These are phyloP conservation scores for Chlorospingus semifuscus DNA, from an alignment of 2,797 vertebrate species.

Conservation along the genomic window DNA sequence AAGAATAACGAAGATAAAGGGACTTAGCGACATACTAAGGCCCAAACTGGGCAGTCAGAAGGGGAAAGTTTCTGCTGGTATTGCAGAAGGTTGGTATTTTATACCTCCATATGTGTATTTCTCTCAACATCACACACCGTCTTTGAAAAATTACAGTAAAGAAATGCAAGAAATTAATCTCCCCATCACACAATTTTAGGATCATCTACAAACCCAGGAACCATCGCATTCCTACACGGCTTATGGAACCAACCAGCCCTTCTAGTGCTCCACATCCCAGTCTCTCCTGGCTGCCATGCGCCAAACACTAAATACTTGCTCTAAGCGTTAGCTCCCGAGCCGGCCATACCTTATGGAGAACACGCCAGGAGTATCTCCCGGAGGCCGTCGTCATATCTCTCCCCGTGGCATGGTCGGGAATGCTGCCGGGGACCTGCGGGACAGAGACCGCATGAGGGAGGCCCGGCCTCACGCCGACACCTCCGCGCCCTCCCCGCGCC, in stretches of 20 bases:
- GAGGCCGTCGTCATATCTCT: slow-evolving; percentile 61
- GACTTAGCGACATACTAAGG: background rate
- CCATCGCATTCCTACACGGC: fast-evolving
- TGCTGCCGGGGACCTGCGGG: background rate
- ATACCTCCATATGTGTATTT: fast-evolving
- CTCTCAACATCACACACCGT: fast-evolving
- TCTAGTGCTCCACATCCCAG: background rate
- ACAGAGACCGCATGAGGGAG: background rate
- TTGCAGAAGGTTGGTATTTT: background rate
- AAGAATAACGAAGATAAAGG: background rate
- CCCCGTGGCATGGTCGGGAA: slow-evolving; percentile 3
- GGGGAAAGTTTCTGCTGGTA: background rate
- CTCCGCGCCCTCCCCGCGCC: background rate
- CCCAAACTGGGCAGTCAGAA: background rate
- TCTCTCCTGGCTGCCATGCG: background rate
- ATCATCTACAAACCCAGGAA: background rate
- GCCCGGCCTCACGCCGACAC: background rate
- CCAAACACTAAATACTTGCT: background rate
- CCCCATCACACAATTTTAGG: background rate
- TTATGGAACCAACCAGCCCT: background rate
- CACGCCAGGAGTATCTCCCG: background rate
- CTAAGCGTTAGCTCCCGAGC: background rate
- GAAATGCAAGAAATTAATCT: background rate
- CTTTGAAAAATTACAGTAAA: background rate
- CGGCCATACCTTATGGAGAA: slow-evolving; percentile 26